Evolutionary conservation across 2,113 vertebrate genomes (phyloP), one percentile per base, ranked within the genome.

Genomic region (Heterotis niloticus): DNA sequence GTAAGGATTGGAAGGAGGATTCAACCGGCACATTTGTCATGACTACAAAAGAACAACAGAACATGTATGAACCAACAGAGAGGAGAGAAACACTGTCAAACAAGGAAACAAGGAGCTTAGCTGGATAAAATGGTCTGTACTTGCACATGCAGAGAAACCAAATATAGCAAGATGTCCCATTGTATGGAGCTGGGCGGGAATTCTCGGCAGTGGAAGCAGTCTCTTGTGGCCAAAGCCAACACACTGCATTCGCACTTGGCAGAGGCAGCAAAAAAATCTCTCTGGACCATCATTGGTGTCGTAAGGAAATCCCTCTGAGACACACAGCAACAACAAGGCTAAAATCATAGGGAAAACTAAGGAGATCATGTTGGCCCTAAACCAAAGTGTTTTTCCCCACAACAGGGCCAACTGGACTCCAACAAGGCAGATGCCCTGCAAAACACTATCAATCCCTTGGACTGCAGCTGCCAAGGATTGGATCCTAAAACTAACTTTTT

Each of bases 181-280:
- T 76, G 67, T 76, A 68, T 57, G 0, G 28, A 20, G 60, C 59
- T 75, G 66, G 24, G 68, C 52, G 77, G 60, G 80, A 79, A 29
- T 76, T 81, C 81, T 81, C 70, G 75, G 76, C 18, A 4, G 23
- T 23, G 60, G 28, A 67, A 78, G 78, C 70, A 77, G 76, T 74
- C 79, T 17, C 54, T 5, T 83, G 29, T 79, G 54, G 78, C 64
- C n/a, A 64, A 64, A 78, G 76, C 29, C 81, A 84, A 84, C 76
- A 76, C 75, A 81, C 81, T 82, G 79, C 84, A 76, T 80, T 81
- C 81, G 80, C 76, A 75, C 84, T 86, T 88, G 87, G 86, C 85
- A 88, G 81, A 60, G 56, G 85, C 80, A 56, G 11, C 16, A 17
- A 17, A 44, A 51, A 24, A 10, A 85, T 78, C 29, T 70, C 75